Evolutionary conservation across 2,888 invertebrate species (phyloP), one percentile per base, ranked within the genome.

Genomic region (Apodemia zela): DNA sequence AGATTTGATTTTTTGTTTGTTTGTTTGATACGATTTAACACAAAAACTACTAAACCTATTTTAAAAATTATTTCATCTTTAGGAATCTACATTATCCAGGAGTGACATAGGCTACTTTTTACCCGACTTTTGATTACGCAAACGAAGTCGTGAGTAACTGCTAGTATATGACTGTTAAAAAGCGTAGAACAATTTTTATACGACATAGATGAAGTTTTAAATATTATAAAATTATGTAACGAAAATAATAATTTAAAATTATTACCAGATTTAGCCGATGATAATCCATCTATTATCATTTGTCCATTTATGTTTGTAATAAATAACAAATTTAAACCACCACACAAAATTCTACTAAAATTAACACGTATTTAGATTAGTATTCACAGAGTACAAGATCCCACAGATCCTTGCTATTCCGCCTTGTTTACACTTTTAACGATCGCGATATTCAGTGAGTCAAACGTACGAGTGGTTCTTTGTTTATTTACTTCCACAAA

Each of bases 401-500:
- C 21, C 59, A 47, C 61, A 69, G 21, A 59, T 62, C 59, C 63
- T 61, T 59, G 49, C 63, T 49, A 51, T 67, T 66, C 57, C 63
- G 51, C 17, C 42, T 45, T 80, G 75, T 80, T 79, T 76, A 79
- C 78, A 80, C 77, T 76, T 69, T 69, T 25, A 25, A 70, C 66
- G 69, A 69, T 69, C 42, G 42, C 45, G 69, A 75, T 71, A 66
- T 65, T 67, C 60, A 64, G 71, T 81, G 78, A 85, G 72, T 79
- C 80, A 84, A 76, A 71, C 67, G 66, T 69, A 21, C 29, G 29
- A 29, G 29, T 29, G 67, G 70, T 70, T 69, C 71, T 78, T 79
- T 83, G 82, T 86, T 87, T 86, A 77, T 85, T 85, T 85, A 86
- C 81, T 75, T 35, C 35, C 35, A 71, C 69, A 63, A 65, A 75